Percentiles rank a stretch among this genome's conserved stretches.
Evolutionary conservation across 2,797 vertebrate genomes (phyloP).

Genomic region (Hapalemur alaotrensis): DNA sequence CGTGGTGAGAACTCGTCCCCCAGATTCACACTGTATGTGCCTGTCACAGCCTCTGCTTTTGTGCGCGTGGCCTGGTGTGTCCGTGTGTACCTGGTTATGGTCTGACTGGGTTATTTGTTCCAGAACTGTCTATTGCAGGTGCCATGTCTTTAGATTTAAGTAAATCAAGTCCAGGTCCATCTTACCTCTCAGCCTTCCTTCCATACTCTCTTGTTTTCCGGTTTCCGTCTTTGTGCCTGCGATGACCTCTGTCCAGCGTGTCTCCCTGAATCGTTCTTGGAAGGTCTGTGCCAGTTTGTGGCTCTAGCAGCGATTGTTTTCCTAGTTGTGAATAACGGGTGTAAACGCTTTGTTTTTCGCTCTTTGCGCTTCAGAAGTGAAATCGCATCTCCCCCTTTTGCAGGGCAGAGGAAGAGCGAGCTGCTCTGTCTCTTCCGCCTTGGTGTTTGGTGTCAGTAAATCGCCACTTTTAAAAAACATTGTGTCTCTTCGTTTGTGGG

Average conservation of each 20-base stretch:
- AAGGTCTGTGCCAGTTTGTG: background rate
- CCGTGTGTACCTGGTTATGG: background rate
- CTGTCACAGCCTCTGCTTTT: no score
- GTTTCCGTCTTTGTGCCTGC: background rate
- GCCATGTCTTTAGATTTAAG: background rate
- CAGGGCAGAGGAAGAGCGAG: background rate
- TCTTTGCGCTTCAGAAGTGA: background rate
- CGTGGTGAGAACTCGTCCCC: no score
- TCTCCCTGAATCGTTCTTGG: background rate
- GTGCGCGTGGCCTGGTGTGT: background rate
- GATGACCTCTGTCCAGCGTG: fast-evolving
- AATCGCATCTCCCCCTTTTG: background rate
- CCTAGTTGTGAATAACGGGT: no score
- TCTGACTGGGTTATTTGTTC: background rate
- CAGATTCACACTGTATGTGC: background rate
- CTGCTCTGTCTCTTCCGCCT: background rate
- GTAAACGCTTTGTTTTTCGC: background rate
- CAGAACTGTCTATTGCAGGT: background rate
- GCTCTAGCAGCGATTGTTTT: background rate
- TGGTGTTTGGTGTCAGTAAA: background rate
- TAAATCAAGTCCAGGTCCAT: fast-evolving
- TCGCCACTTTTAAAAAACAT: background rate
- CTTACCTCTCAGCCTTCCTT: background rate
- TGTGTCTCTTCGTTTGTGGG: background rate
- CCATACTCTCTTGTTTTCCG: fast-evolving